Percentiles rank a stretch among this genome's conserved stretches.
Conservation (phyloP, 2,797 vertebrate genomes). For the Hydrocynus forskahlii region DNA sequence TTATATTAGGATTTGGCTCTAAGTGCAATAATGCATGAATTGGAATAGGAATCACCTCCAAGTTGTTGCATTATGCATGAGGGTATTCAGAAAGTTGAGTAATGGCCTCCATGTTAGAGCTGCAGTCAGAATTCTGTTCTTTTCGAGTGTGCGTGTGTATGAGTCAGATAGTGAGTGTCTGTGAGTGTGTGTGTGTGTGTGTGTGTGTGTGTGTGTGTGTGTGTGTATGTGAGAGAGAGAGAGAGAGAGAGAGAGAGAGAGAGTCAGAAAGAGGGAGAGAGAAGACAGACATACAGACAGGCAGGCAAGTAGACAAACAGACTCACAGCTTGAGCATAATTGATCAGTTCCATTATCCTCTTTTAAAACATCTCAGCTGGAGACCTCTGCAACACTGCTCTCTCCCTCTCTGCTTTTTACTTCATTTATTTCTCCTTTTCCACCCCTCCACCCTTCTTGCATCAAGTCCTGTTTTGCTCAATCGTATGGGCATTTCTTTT, state of each 20-base stretch:
- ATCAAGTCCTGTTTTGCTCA: background rate
- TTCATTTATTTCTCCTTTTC: background rate
- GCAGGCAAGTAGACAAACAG: background rate
- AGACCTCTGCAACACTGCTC: slow-evolving; percentile 11
- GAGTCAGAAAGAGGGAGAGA: slow-evolving; percentile 16
- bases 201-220: background rate
- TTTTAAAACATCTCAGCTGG: slow-evolving; percentile 39
- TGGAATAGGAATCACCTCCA: slow-evolving; percentile 54
- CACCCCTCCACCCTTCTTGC: slow-evolving; percentile 1
- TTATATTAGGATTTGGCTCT: slow-evolving; percentile 52
- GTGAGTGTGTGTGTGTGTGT: background rate
- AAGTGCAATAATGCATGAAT: slow-evolving; percentile 60
- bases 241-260: background rate
- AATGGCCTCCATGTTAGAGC: slow-evolving; percentile 51
- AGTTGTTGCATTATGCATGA: slow-evolving; percentile 56
- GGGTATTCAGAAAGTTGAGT: slow-evolving; percentile 54
- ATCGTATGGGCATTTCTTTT: background rate
- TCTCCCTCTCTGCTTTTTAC: background rate
- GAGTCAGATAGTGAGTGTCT: no score
- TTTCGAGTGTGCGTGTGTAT: background rate
- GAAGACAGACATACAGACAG: slow-evolving; percentile 8
- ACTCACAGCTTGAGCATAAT: slow-evolving; percentile 35
- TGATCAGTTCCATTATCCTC: slow-evolving; percentile 46
- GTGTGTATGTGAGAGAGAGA: background rate
- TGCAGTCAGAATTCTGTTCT: slow-evolving; percentile 27